Base-by-base conservation (phyloP, 2,888 invertebrate genomes). In the Odontocerum albicorne region DNA sequence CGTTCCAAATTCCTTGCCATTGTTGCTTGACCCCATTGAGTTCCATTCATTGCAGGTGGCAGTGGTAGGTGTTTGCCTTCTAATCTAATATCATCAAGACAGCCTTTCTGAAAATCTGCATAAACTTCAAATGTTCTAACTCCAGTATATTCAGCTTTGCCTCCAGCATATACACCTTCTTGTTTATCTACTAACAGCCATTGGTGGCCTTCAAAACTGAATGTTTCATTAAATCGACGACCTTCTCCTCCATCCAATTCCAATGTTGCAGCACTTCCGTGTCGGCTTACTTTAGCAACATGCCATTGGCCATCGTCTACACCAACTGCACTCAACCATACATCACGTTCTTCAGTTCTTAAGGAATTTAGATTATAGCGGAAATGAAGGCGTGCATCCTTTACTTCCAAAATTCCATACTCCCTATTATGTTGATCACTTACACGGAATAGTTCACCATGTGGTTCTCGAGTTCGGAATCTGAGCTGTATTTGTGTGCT, bases 291-390 rank as follows among this genome's bases (percentile, higher is more conserved):
- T 62, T 90, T 84, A 3, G 94, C 94, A 49, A 92, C 92, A 69
- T 98, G 97, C 97, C 97, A 97, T 66, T 95, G 94, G 1, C 97
- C 97, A 69, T 96, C 93, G 67, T 95, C 93, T 2, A 96, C 95
- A 1, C 90, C 85, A 19, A 96, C 88, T 3, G 92, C 88, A 64
- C 90, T 90, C 44, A 96, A 75, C 91, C 92, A 92, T 64, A 97
- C 87, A 67, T 92, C 91, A 59, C 86, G 86, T 70, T 95, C 94
- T 70, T 95, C 94, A 3, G 94, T 93, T 60, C 92, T 82, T 60
- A 93, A 74, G 13, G 92, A 93, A 71, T 96, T 96, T 46, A 97
- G 77, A 72, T 97, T 96, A 71, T 90, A 97, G 61, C 92, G 84
- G 78, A 96, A 95, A 67, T 92, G 90, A 50, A 96, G 77, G 62